These are phyloP conservation scores for Spheniscus mendiculus DNA, from an alignment of 2,113 vertebrate genomes.

Conservation along the genomic window DNA sequence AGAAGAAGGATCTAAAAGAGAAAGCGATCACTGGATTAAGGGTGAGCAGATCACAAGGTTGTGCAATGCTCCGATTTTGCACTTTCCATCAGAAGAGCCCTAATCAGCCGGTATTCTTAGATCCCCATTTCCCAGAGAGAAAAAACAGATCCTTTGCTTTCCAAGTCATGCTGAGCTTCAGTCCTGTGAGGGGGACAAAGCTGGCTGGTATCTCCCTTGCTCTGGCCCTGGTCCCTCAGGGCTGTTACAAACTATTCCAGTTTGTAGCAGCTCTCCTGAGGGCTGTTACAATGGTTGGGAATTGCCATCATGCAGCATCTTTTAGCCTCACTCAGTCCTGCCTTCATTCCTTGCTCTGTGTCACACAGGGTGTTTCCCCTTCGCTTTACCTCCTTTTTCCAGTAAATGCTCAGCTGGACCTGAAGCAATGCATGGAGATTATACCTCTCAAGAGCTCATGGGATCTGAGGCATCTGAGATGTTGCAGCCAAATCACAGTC, in stretches of 20 bases:
- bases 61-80: background rate
- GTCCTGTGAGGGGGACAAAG: background rate
- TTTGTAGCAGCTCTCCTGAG: background rate
- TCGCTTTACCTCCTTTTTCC: background rate
- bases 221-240: background rate
- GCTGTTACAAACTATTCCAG: background rate
- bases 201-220: background rate
- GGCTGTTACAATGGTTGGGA: background rate
- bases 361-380: background rate
- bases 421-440: background rate
- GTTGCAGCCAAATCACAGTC: background rate
- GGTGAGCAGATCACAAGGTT: background rate
- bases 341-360: background rate
- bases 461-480: background rate
- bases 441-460: background rate
- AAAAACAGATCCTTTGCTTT: background rate
- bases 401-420: background rate
- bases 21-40: background rate
- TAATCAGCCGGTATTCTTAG: background rate
- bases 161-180: background rate
- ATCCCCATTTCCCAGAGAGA: background rate
- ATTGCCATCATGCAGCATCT: background rate
- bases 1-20: background rate
- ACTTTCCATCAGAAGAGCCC: background rate
- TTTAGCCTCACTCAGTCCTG: background rate